phyloP scores from a whole-genome alignment of 2,113 vertebrate genomes.

The Tetrao urogallus region DNA sequence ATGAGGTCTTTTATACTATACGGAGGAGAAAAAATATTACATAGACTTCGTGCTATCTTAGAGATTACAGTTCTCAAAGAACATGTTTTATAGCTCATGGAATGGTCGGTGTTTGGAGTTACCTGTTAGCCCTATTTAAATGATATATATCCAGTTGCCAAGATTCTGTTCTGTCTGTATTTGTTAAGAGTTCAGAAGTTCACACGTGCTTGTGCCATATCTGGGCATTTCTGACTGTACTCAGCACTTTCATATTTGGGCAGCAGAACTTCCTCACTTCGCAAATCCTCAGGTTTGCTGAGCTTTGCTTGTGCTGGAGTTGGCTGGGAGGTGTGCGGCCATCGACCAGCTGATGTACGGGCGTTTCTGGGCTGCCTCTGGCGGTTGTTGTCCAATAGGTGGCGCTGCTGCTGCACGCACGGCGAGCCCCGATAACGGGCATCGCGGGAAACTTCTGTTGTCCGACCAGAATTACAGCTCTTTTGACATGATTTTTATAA shows the following conservation, averaged over 20 bases:
- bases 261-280: background rate
- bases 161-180: background rate
- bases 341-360: background rate
- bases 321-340: background rate
- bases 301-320: background rate
- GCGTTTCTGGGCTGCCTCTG: too few relatives aligned
- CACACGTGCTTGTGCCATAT: accelerated
- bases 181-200: background rate
- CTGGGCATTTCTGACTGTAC: background rate
- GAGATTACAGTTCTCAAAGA: background rate
- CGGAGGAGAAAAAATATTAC: background rate
- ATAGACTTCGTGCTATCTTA: background rate
- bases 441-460: accelerated
- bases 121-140: background rate
- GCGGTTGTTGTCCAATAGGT: constrained; percentile 21
- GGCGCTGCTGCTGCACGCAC: constrained; percentile 24
- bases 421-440: background rate
- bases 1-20: background rate
- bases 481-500: background rate
- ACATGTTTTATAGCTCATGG: background rate
- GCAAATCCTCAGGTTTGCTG: background rate
- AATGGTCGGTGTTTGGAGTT: background rate
- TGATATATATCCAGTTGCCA: background rate
- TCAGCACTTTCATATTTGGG: background rate
- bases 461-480: background rate